Percentiles rank a stretch among this genome's conserved stretches.
These are phyloP conservation scores for Patiria miniata DNA, from an alignment of 35 echinoderm and acorn worm species.

Conservation along the genomic window DNA sequence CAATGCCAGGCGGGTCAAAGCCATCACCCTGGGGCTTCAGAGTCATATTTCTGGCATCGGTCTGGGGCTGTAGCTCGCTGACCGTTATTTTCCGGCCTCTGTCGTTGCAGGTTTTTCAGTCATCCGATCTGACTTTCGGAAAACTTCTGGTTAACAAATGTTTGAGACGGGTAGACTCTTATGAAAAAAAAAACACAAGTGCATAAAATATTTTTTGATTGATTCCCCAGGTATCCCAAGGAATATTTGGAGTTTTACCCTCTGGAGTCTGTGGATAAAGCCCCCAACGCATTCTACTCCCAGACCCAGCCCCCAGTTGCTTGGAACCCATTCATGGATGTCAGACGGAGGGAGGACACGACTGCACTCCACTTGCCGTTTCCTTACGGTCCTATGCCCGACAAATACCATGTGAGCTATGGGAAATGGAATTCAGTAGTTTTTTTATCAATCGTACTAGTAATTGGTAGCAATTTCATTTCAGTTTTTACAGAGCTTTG, in stretches of 20 bases:
- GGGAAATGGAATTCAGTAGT: not conserved
- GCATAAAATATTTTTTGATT: no score
- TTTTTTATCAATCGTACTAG: not conserved
- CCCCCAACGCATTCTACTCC: conserved; percentile 64
- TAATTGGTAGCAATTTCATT: not conserved
- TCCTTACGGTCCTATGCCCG: conserved; percentile 86
- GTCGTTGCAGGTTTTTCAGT: no score
- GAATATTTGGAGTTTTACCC: conserved; percentile 70
- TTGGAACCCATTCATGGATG: conserved; percentile 65
- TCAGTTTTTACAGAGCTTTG: not conserved
- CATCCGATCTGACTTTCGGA: no score
- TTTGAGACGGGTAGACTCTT: no score
- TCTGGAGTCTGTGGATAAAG: conserved; percentile 49
- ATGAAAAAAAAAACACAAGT: no score
- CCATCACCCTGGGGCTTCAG: no score
- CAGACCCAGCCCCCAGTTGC: conserved; percentile 70
- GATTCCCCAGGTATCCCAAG: conserved; percentile 57
- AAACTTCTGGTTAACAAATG: no score
- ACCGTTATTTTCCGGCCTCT: no score
- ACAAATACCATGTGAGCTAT: conserved; percentile 79
- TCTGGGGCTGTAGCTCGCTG: no score
- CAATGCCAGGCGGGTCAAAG: no score
- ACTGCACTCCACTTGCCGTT: conserved; percentile 73
- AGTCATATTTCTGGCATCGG: no score
- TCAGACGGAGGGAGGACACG: conserved; percentile 83